Evolutionary conservation across 2,797 vertebrate genomes (phyloP), one percentile per base, ranked within the genome.

Genomic region (Salarias fasciatus): DNA sequence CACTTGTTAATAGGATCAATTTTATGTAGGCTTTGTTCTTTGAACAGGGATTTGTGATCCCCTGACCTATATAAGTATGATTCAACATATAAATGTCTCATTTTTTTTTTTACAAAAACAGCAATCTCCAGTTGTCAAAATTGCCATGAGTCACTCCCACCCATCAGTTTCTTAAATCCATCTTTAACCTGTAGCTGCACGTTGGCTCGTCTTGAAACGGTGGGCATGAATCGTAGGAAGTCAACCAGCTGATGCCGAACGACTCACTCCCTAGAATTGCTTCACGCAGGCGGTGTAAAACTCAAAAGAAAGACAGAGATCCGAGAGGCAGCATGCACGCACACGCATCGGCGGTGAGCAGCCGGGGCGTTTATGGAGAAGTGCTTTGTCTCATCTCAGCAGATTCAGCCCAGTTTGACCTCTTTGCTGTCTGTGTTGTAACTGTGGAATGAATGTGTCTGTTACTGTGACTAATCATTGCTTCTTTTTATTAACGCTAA

Each of bases 381-480:
- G 42, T 8, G 41, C 59, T 75, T 80, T 77, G 75, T 84, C 82
- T 77, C 51, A 63, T 85, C 55, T 63, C 51, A 46, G 73, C 73
- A 68, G 69, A 77, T 67, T 56, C 65, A 68, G 66, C 82, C 67
- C 64, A n/a, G 37, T 69, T 59, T 85, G 84, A 86, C 86, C 82
- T 69, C 47, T 61, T 52, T 41, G 12, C 66, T 59, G 37, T 18
- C 63, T 74, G 58, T 72, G 71, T 70, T 69, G 77, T 47, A 80
- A 68, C 63, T 47, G 40, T 55, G 68, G 64, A 82, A 83, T 73
- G 47, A 81, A 68, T 68, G 67, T n/a, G 52, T 69, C 12, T 60
- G 64, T 55, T 45, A 45, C 75, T 75, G 67, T 83, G 85, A 84
- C 85, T 85, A 83, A 88, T 81, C 77, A 73, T 77, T 52, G 53